Conservation (phyloP, 2,113 vertebrate genomes). For the Felis catus region DNA sequence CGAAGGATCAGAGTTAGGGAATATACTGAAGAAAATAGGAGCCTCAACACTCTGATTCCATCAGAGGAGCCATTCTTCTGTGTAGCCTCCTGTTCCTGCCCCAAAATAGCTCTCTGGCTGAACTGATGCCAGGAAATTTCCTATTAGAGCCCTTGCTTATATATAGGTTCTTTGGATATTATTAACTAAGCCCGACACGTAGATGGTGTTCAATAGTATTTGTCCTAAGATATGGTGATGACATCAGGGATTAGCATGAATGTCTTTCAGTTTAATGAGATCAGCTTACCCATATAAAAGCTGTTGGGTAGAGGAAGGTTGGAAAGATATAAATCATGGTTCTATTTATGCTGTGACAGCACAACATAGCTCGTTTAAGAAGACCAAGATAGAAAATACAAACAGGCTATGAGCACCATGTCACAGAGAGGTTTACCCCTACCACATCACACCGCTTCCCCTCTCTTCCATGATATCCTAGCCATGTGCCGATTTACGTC, state of each 20-base stretch:
- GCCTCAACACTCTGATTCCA: neutral
- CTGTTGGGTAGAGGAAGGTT: neutral
- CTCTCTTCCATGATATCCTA: slow-evolving; percentile 5
- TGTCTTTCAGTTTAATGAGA: slow-evolving; percentile 32
- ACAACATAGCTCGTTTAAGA: neutral
- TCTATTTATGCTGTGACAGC: slow-evolving; percentile 44
- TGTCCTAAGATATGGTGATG: neutral
- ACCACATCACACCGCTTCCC: neutral
- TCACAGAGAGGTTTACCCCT: neutral
- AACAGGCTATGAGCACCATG: neutral
- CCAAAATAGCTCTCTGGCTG: neutral
- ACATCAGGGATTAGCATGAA: neutral
- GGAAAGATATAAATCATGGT: slow-evolving; percentile 36
- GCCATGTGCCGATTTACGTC: neutral
- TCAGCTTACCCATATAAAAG: neutral
- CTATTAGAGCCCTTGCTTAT: slow-evolving; percentile 5
- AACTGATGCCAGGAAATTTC: neutral
- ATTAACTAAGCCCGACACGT: neutral
- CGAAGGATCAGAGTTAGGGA: neutral
- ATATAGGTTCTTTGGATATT: neutral
- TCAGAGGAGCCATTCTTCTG: slow-evolving; percentile 1
- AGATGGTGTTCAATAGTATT: slow-evolving; percentile 3
- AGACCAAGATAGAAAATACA: slow-evolving; percentile 2
- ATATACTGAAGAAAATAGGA: slow-evolving; percentile 18
- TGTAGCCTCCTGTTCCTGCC: neutral